phyloP scores from a whole-genome alignment of 2,797 vertebrate species.

The Alca torda region DNA sequence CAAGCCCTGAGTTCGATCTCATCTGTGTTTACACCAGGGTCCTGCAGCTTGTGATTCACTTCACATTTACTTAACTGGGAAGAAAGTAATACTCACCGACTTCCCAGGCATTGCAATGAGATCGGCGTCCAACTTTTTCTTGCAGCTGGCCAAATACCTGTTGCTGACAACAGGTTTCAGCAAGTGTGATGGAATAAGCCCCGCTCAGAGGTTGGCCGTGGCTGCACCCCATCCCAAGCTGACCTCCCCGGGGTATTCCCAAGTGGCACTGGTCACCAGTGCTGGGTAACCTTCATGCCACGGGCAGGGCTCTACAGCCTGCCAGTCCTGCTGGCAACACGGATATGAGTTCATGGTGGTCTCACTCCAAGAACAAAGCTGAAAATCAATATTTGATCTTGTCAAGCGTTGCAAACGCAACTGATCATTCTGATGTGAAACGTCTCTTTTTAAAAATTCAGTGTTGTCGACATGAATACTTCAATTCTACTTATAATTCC shows the following conservation, averaged over 20 bases:
- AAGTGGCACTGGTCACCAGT: accelerated
- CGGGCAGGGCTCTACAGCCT: background rate
- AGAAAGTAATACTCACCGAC: accelerated
- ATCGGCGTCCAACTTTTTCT: accelerated
- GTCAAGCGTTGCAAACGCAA: background rate
- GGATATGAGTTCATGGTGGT: background rate
- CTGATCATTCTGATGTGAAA: background rate
- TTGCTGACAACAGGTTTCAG: background rate
- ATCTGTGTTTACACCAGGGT: background rate
- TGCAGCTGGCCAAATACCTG: accelerated
- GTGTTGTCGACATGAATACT: background rate
- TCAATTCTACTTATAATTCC: background rate
- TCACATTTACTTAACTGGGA: background rate
- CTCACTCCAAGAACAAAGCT: background rate
- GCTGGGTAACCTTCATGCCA: accelerated
- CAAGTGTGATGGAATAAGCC: background rate
- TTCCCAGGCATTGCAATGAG: background rate
- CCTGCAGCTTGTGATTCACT: background rate
- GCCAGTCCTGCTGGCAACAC: background rate
- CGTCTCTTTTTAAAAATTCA: background rate
- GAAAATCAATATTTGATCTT: background rate
- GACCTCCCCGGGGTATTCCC: accelerated
- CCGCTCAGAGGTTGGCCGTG: background rate
- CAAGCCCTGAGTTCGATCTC: background rate
- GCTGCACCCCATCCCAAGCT: background rate